A percentile compares a stretch with the other conserved stretches of the same genome.
phyloP scores from a whole-genome alignment of 2,797 vertebrate species.

The Poecilia wingei region DNA sequence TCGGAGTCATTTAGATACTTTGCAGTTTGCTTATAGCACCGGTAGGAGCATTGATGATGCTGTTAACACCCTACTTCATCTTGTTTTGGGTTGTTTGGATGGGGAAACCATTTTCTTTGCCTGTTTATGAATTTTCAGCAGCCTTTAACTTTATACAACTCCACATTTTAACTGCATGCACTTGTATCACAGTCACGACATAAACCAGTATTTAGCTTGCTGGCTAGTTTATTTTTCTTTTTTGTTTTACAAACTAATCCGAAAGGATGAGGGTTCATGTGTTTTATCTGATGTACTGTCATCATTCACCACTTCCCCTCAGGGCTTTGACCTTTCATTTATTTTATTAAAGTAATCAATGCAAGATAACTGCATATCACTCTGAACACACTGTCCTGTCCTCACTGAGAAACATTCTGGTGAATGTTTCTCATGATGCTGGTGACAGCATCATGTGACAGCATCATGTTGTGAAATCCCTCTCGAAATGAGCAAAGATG shows the following conservation, averaged over 20 bases:
- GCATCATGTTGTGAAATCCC: background rate
- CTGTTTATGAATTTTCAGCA: background rate
- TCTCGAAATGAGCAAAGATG: background rate
- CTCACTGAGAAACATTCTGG: background rate
- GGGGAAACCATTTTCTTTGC: background rate
- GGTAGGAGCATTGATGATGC: background rate
- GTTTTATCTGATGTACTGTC: background rate
- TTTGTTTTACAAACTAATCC: background rate
- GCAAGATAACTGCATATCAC: background rate
- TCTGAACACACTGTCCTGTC: background rate
- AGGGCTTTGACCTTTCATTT: background rate
- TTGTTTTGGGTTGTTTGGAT: background rate
- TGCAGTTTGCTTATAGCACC: background rate
- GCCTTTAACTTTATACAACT: background rate
- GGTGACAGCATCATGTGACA: too few species aligned
- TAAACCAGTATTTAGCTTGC: background rate
- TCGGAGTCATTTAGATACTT: background rate
- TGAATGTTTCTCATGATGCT: too few species aligned
- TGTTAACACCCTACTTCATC: background rate
- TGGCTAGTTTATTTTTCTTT: background rate
- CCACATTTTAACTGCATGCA: background rate
- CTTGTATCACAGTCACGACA: background rate
- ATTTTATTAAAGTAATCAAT: background rate
- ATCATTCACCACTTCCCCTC: background rate
- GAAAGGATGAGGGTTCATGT: background rate